These are phyloP conservation scores for Minunthozetes semirufus DNA, from an alignment of 2,888 invertebrate genomes.

Conservation along the genomic window DNA sequence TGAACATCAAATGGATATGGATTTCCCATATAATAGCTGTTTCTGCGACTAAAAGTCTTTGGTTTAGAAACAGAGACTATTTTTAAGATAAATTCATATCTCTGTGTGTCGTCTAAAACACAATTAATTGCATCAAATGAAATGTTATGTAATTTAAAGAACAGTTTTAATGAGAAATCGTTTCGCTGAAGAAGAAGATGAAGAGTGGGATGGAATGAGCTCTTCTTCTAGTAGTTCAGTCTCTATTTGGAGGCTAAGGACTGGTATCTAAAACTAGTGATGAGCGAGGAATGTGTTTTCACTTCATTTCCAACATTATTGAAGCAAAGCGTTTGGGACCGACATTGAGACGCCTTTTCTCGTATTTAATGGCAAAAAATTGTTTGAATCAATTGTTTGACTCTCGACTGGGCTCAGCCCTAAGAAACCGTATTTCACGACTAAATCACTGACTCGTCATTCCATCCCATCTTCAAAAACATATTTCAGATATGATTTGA, in stretches of 20 bases:
- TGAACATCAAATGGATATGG: no score
- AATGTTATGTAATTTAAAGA: neutral
- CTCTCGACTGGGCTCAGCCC: neutral
- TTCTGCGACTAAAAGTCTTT: neutral
- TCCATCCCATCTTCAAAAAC: neutral
- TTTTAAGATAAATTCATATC: neutral
- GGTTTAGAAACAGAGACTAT: neutral
- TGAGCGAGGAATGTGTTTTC: neutral
- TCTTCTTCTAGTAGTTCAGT: no score
- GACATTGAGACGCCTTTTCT: neutral
- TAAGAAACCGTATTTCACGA: neutral
- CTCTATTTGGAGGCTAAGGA: neutral
- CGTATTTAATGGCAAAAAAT: neutral
- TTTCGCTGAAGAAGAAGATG: no score
- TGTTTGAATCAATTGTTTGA: constrained; percentile 13
- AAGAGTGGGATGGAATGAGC: no score
- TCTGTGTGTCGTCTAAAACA: neutral
- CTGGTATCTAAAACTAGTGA: neutral
- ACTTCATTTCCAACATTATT: constrained; percentile 11
- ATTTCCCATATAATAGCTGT: neutral
- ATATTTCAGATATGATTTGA: neutral
- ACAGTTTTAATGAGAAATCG: neutral
- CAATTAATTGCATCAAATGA: neutral
- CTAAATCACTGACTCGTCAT: neutral
- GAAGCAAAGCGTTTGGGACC: neutral